Evolutionary conservation across 35 echinoderm and acorn worm genomes (phyloP).

Genomic region (Ophioderma brevispina): DNA sequence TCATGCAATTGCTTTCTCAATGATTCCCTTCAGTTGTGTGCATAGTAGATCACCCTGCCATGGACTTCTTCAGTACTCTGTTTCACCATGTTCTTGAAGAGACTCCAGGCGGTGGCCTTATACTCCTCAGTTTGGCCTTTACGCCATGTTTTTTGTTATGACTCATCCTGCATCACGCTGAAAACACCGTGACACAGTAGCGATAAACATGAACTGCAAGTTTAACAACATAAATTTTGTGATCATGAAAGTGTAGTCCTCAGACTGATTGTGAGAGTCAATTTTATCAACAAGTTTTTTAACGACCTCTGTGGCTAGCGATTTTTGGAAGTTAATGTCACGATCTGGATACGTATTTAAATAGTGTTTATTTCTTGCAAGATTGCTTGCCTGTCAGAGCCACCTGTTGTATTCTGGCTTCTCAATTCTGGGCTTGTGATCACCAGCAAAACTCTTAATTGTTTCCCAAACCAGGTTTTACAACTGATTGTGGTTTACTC

Average conservation of each 20-base stretch:
- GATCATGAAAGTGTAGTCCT: not conserved
- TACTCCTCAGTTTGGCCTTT: not conserved
- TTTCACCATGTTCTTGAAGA: not conserved
- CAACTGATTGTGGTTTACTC: too few relatives aligned
- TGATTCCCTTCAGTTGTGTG: not conserved
- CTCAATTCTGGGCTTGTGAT: too few relatives aligned
- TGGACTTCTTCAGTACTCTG: not conserved
- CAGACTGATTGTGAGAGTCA: not conserved
- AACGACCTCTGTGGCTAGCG: not conserved
- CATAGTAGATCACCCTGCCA: not conserved
- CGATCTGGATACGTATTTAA: not conserved
- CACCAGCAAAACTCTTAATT: too few relatives aligned
- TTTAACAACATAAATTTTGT: not conserved
- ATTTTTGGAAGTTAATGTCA: not conserved
- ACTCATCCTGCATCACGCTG: not conserved
- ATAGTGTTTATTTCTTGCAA: not conserved
- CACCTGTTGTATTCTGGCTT: too few relatives aligned
- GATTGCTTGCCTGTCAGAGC: too few relatives aligned
- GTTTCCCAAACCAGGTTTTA: too few relatives aligned
- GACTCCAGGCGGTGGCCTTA: not conserved
- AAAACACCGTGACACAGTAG: not conserved
- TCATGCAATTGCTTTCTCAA: not conserved
- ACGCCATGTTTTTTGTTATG: not conserved
- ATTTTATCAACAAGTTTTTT: not conserved
- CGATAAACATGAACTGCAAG: not conserved